Base-by-base conservation (phyloP, 2,113 vertebrate genomes). In the Lampris megalopsis region DNA sequence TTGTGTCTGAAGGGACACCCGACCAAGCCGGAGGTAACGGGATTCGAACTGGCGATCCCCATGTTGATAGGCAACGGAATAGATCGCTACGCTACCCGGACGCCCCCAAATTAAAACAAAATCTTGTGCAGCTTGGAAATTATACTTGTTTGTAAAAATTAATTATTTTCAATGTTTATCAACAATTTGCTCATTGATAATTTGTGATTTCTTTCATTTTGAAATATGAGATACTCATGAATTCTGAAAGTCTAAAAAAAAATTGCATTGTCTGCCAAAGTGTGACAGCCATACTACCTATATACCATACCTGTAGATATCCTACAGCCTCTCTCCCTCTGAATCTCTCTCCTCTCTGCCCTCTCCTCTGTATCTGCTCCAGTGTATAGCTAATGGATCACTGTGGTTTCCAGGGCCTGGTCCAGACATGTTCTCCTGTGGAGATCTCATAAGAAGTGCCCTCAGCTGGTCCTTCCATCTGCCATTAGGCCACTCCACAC, bases 401-500 rank as follows among this genome's bases (percentile, higher is more conserved):
- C 70, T 71, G 86, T 86, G 80, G 87, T 88, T 93, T 90, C 87
- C 75, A 79, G 65, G 76, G 86, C 79, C 81, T 73, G 82, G 79
- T 92, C 86, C 76, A 91, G 87, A 92, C 88, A 86, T 87, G 87
- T 89, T 92, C 88, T 93, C 87, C 87, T 80, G 85, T 60, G 48
- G 91, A 92, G 88, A 90, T 87, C 88, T 91, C 48, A 49, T 77
- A 89, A 91, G 87, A 92, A 90, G 88, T 91, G 88, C 90, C 86
- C 84, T 90, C 91, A 84, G 75, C 90, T 90, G 78, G 79, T 89
- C 79, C 75, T 75, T 88, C 77, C 68, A 65, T 88, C 92, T 92
- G 93, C 93, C 91, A 92, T 90, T 92, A 91, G 73, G 89, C 89
- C 85, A 90, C 92, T 91, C 86, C 86, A 72, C 84, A 91, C 90